phyloP scores from a whole-genome alignment of 2,113 vertebrate species.

The Erpornis zantholeuca region DNA sequence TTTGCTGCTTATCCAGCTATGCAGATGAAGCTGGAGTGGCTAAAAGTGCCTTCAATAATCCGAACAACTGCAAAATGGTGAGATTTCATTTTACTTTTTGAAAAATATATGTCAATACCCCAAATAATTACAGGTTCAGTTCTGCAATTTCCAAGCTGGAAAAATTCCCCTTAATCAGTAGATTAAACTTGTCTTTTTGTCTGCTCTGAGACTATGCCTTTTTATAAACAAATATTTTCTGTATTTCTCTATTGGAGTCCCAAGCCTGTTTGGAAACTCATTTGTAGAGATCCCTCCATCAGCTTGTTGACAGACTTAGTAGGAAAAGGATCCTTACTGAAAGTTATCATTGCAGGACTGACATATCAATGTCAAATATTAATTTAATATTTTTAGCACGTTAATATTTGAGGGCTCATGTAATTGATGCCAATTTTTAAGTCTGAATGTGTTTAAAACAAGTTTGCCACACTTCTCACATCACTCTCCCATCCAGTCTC shows the following conservation, averaged over 20 bases:
- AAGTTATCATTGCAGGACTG: background rate
- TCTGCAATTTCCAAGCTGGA: background rate
- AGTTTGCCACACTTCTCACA: background rate
- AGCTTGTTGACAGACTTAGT: background rate
- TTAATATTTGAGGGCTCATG: background rate
- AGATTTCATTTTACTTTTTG: background rate
- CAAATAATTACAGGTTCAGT: background rate
- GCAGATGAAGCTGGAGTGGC: slow-evolving; percentile 73
- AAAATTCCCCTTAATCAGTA: background rate
- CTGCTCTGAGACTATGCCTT: background rate
- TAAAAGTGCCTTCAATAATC: slow-evolving; percentile 54
- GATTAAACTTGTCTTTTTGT: background rate
- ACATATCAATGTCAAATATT: background rate
- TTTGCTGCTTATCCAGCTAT: slow-evolving; percentile 70
- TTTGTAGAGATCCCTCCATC: background rate
- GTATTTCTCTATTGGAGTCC: background rate
- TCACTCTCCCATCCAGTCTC: background rate
- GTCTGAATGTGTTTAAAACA: background rate
- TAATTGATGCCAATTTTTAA: background rate
- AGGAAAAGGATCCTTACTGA: background rate
- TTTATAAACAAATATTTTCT: background rate
- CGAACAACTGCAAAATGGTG: slow-evolving; percentile 67
- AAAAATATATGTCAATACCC: background rate
- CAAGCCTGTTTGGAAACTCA: background rate
- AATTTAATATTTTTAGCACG: background rate